These are phyloP conservation scores for Cistogaster globosa DNA, from an alignment of 2,888 invertebrate genomes.

Conservation along the genomic window DNA sequence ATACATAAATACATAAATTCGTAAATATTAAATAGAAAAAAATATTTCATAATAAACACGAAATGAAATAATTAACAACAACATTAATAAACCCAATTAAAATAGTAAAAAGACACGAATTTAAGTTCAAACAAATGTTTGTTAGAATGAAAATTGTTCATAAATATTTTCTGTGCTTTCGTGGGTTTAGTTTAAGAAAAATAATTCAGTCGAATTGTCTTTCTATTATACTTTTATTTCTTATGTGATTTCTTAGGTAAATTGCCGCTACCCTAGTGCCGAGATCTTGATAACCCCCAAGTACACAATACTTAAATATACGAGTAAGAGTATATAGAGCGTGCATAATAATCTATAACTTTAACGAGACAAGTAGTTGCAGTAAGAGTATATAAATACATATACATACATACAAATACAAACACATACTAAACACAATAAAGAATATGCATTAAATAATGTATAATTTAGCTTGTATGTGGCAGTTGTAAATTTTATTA, in stretches of 20 bases:
- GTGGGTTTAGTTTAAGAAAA: too few species aligned
- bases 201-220: too few species aligned
- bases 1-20: too few species aligned
- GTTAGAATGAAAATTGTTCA: too few species aligned
- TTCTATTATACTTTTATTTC: not conserved
- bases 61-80: too few species aligned
- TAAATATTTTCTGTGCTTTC: too few species aligned
- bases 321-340: constrained; percentile 40
- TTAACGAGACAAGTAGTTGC: constrained; percentile 69
- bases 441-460: constrained; percentile 26
- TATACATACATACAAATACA: constrained; percentile 6
- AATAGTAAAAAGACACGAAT: too few species aligned
- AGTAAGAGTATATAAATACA: constrained; percentile 33
- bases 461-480: constrained; percentile 4
- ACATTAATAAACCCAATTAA: too few species aligned
- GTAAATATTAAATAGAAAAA: too few species aligned
- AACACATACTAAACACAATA: constrained; percentile 5
- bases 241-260: not conserved
- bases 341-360: constrained; percentile 70
- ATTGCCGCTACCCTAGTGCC: constrained; percentile 17
- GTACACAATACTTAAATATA: constrained; percentile 58
- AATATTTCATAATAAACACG: too few species aligned
- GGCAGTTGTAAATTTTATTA: constrained; percentile 40
- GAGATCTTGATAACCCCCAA: constrained; percentile 26
- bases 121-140: too few species aligned